Base-by-base conservation (phyloP, 1,140 invertebrate genomes). In the Diabrotica undecimpunctata region DNA sequence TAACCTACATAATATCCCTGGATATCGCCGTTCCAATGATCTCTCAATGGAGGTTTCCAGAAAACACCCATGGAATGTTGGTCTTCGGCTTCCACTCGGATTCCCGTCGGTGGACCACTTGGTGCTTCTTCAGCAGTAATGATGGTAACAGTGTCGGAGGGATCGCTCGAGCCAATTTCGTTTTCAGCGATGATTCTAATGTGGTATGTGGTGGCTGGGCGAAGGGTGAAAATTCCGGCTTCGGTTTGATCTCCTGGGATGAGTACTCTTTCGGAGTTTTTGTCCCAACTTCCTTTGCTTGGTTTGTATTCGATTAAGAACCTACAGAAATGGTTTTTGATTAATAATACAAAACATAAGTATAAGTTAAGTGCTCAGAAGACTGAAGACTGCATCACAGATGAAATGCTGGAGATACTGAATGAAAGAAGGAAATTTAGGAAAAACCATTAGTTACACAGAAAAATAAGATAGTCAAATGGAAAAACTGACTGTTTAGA, bases 101-200 rank as follows among this genome's bases (percentile, higher is more conserved):
- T 89, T 62, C 87, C 88, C 58, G 87, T 90, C 59, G 91, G 90
- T 66, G 91, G 88, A 53, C 91, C 92, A 70, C 90, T 90, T 2
- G 92, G 92, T n/a, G 88, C 89, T 88, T 98, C 95, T 82, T 98
- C 96, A 35, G 94, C 92, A 37, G 95, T 97, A 56, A 94, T 94
- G 66, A 97, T 95, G 0, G 92, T 94, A 0, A 98, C 91, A 7
- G 90, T 92, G 71, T 95, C 91, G 0, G 95, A 97, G 0, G 95
- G 92, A 73, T 94, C 90, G 4, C 94, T 95, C 0, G 88, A 86
- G 14, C 96, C 96, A 66, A 98, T 90, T 79, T 94, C 92, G 78
- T 98, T 98, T 81, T 96, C 93, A 66, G 95, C 96, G 7, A 96
- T 90, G 67, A 98, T 93, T 60, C 95, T 84, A 62, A 97, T 86